Percentiles rank a stretch among this genome's conserved stretches.
Conservation (phyloP, 2,797 vertebrate genomes). For the Anguilla marmorata region DNA sequence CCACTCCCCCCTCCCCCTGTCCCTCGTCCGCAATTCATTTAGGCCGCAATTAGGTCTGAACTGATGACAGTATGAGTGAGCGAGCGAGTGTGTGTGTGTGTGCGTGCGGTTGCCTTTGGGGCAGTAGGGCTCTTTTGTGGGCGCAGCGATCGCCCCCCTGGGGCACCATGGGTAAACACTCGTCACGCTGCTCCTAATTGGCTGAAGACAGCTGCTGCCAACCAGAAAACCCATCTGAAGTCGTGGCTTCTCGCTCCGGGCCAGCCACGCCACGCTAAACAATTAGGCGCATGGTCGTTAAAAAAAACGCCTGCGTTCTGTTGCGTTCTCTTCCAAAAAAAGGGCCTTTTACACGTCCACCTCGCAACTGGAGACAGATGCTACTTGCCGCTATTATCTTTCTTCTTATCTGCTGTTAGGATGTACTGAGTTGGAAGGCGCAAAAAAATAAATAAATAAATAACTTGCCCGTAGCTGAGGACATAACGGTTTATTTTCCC, state of each 20-base stretch:
- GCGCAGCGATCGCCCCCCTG: conserved; percentile 23
- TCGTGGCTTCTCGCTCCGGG: conserved; percentile 54
- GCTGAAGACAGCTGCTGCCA: conserved; percentile 69
- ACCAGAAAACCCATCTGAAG: conserved; percentile 64
- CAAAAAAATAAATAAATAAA: background rate
- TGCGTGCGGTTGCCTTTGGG: conserved; percentile 40
- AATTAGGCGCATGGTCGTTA: conserved; percentile 56
- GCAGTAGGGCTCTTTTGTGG: background rate
- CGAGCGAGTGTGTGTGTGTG: conserved; percentile 20
- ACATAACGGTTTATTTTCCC: background rate
- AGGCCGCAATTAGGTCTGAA: conserved; percentile 50
- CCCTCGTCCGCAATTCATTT: conserved; percentile 43
- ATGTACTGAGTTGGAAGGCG: background rate
- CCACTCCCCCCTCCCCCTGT: background rate
- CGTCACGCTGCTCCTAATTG: conserved; percentile 57
- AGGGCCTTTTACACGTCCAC: conserved; percentile 37
- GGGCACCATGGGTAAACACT: conserved; percentile 33
- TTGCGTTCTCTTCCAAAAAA: conserved; percentile 56
- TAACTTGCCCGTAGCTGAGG: background rate
- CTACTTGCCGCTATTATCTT: background rate
- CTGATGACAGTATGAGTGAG: conserved; percentile 43
- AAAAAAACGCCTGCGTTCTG: conserved; percentile 23
- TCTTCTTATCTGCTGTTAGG: background rate
- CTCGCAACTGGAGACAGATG: background rate
- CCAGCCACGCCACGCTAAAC: conserved; percentile 63